Percentiles rank a stretch among this genome's conserved stretches.
phyloP scores from a whole-genome alignment of 2,888 invertebrate genomes.

The Thecophora atra region DNA sequence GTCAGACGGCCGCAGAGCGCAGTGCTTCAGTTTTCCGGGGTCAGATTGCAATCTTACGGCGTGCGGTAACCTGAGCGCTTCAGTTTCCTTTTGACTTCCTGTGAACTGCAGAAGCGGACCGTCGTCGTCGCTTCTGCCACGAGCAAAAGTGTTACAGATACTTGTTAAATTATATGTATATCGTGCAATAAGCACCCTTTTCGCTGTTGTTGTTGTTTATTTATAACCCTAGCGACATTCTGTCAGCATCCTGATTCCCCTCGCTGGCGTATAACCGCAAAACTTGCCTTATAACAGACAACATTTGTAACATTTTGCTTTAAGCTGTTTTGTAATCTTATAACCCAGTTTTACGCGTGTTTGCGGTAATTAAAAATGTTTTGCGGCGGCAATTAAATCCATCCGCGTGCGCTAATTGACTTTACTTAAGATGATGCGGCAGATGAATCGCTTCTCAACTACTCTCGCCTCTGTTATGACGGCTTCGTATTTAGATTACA shows the following conservation, averaged over 20 bases:
- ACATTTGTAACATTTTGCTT: slow-evolving; percentile 15
- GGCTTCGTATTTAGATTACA: too few species aligned
- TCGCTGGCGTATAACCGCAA: neutral
- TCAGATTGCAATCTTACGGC: slow-evolving; percentile 54
- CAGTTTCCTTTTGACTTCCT: slow-evolving; percentile 37
- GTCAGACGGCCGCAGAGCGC: too few species aligned
- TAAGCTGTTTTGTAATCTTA: slow-evolving; percentile 49
- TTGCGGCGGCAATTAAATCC: slow-evolving; percentile 39
- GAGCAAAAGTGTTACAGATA: slow-evolving; percentile 47
- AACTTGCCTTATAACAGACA: slow-evolving; percentile 3
- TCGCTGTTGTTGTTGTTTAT: slow-evolving; percentile 18
- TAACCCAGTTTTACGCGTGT: slow-evolving; percentile 52
- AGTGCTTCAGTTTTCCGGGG: slow-evolving; percentile 41
- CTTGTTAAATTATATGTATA: slow-evolving; percentile 29
- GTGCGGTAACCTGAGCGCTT: slow-evolving; percentile 47
- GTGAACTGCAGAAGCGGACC: slow-evolving; percentile 1
- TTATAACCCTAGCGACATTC: slow-evolving; percentile 26
- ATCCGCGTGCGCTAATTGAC: slow-evolving; percentile 31
- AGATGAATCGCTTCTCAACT: too few species aligned
- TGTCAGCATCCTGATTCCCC: slow-evolving; percentile 47
- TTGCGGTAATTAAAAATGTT: slow-evolving; percentile 41
- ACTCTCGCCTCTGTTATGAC: neutral
- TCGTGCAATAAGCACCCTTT: slow-evolving; percentile 50
- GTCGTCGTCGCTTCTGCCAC: slow-evolving; percentile 13
- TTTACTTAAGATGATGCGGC: slow-evolving; percentile 2